Evolutionary conservation across 2,888 invertebrate species (phyloP).

Genomic region (Folsomia manolachei): DNA sequence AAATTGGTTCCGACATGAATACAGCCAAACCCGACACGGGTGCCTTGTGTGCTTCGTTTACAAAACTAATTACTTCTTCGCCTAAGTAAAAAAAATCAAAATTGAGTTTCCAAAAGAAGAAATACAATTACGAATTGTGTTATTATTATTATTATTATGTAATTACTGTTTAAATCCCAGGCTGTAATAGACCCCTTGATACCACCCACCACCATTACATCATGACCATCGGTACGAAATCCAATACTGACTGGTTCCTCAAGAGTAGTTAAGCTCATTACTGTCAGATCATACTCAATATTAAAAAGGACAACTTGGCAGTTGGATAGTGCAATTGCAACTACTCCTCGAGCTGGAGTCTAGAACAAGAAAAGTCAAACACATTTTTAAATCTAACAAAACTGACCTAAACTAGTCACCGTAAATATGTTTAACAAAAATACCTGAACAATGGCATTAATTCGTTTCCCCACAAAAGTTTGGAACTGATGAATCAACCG

Average conservation of each 20-base stretch:
- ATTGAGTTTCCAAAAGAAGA: no score
- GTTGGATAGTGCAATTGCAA: constrained; percentile 78
- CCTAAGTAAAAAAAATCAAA: no score
- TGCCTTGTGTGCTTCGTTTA: constrained; percentile 70
- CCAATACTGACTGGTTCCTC: constrained; percentile 78
- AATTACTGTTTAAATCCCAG: constrained; percentile 78
- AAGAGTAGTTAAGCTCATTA: constrained; percentile 89
- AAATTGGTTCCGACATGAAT: constrained; percentile 81
- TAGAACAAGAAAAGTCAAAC: constrained; percentile 43
- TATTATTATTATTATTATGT: constrained; percentile 10
- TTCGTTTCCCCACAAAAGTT: constrained; percentile 69
- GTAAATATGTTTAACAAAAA: no score
- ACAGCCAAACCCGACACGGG: constrained; percentile 77
- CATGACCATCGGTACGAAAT: constrained; percentile 80
- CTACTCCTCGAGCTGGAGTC: constrained; percentile 88
- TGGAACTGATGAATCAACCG: constrained; percentile 73
- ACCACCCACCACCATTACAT: constrained; percentile 83
- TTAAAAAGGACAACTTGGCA: constrained; percentile 85
- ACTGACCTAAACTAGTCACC: background rate
- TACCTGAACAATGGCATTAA: constrained; percentile 67
- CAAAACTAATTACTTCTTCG: constrained; percentile 29
- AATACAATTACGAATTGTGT: no score
- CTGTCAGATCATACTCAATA: constrained; percentile 74
- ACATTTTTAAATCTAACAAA: background rate
- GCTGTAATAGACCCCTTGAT: constrained; percentile 80